Percentiles rank a stretch among this genome's conserved stretches.
Conservation (phyloP, 1,140 invertebrate genomes). For the Drosophila varians region DNA sequence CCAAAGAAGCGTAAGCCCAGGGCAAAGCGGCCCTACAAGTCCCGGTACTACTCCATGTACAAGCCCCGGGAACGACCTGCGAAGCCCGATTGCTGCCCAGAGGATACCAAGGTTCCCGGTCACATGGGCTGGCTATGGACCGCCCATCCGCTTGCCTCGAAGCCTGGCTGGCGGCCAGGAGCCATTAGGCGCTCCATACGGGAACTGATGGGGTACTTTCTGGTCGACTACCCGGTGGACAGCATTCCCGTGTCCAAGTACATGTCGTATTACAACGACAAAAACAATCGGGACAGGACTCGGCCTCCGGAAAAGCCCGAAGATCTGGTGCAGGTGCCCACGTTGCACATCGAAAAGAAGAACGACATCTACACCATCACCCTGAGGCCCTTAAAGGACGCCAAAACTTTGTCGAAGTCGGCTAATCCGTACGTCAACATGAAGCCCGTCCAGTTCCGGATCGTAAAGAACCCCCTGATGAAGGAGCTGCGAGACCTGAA, state of each 20-base stretch:
- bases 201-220: slow-evolving; percentile 73
- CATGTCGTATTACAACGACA: slow-evolving; percentile 52
- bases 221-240: slow-evolving; percentile 72
- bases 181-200: slow-evolving; percentile 73
- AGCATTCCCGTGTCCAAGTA: slow-evolving; percentile 64
- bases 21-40: slow-evolving; percentile 14
- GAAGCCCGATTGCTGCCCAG: slow-evolving; percentile 14
- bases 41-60: slow-evolving; percentile 35
- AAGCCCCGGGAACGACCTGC: neutral
- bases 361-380: slow-evolving; percentile 74
- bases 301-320: slow-evolving; percentile 8
- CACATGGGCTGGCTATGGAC: slow-evolving; percentile 84
- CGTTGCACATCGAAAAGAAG: slow-evolving; percentile 76
- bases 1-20: slow-evolving; percentile 7
- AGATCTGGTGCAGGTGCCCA: slow-evolving; percentile 64
- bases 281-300: neutral
- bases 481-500: slow-evolving; percentile 62
- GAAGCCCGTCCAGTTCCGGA: slow-evolving; percentile 77
- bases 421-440: slow-evolving; percentile 75
- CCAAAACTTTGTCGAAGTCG: slow-evolving; percentile 26
- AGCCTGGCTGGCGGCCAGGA: slow-evolving; percentile 68
- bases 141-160: slow-evolving; percentile 37
- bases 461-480: slow-evolving; percentile 59
- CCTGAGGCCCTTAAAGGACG: slow-evolving; percentile 67
- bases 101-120: slow-evolving; percentile 48